Conservation (phyloP, 1,140 invertebrate species). For the Lepidotrigona ventralis region DNA sequence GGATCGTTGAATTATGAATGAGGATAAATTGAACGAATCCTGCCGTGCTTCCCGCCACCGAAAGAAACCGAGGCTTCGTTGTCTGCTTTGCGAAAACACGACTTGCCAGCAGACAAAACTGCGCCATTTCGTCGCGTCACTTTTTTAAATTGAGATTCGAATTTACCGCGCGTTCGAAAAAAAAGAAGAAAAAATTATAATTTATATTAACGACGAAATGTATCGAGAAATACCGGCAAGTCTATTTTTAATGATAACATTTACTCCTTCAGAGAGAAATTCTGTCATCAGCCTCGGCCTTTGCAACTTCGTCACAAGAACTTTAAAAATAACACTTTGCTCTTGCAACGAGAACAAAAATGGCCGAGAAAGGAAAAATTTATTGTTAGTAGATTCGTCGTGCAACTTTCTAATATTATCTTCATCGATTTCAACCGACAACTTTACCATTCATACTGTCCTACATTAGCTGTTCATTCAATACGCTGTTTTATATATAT, state of each 20-base stretch:
- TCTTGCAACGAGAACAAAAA: background rate
- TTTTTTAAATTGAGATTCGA: background rate
- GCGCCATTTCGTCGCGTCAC: background rate
- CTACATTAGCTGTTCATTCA: background rate
- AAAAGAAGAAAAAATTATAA: background rate
- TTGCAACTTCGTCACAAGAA: background rate
- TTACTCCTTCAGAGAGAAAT: background rate
- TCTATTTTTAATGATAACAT: background rate
- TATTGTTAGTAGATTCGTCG: background rate
- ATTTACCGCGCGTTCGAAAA: background rate
- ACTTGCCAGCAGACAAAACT: background rate
- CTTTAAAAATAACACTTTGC: background rate
- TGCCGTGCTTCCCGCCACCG: conserved; percentile 10
- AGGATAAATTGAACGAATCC: conserved; percentile 39
- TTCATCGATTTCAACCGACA: background rate
- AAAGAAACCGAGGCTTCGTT: conserved; percentile 13
- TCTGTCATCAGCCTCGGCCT: background rate
- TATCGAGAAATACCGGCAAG: background rate
- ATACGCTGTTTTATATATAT: background rate
- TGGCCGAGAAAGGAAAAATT: background rate
- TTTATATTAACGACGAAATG: background rate
- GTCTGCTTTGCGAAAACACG: conserved; percentile 13
- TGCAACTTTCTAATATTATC: background rate
- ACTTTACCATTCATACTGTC: background rate
- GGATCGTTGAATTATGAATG: conserved; percentile 40